Conservation (phyloP, 2,888 invertebrate species). For the Lacanobia oleracea region DNA sequence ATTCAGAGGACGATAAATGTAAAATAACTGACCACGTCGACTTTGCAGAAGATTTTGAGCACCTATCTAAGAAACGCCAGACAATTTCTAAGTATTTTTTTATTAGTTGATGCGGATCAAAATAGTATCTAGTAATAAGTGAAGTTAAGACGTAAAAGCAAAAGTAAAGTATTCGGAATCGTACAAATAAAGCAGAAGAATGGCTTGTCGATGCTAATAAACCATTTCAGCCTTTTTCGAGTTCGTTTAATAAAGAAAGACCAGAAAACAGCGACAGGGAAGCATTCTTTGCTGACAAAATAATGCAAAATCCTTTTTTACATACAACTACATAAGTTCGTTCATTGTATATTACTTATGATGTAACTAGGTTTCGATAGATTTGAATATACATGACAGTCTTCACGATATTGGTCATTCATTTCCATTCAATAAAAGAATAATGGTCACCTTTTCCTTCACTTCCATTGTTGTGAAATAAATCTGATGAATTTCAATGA, state of each 20-base stretch:
- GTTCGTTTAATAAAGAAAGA: not conserved
- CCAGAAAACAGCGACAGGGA: not conserved
- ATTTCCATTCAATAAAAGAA: constrained; percentile 46
- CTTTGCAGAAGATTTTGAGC: not conserved
- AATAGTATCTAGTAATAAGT: not conserved
- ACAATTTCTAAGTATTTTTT: constrained; percentile 14
- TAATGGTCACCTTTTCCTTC: constrained; percentile 30
- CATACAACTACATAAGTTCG: constrained; percentile 23
- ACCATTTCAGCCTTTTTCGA: not conserved
- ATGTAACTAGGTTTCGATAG: constrained; percentile 41
- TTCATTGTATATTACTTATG: constrained; percentile 8
- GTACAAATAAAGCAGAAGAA: not conserved
- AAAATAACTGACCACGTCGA: not conserved
- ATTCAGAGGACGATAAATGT: not conserved
- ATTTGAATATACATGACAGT: constrained; percentile 30
- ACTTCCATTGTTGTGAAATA: constrained; percentile 34
- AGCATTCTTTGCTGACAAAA: constrained; percentile 4
- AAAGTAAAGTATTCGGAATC: not conserved
- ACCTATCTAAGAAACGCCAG: not conserved
- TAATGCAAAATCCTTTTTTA: constrained; percentile 13
- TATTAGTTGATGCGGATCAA: not conserved
- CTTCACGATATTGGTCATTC: constrained; percentile 13
- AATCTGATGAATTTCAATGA: constrained; percentile 45
- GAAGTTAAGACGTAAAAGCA: not conserved
- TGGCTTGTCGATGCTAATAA: not conserved